Evolutionary conservation across 2,113 vertebrate genomes (phyloP), one percentile per base, ranked within the genome.

Genomic region (Todiramphus saurophagus): DNA sequence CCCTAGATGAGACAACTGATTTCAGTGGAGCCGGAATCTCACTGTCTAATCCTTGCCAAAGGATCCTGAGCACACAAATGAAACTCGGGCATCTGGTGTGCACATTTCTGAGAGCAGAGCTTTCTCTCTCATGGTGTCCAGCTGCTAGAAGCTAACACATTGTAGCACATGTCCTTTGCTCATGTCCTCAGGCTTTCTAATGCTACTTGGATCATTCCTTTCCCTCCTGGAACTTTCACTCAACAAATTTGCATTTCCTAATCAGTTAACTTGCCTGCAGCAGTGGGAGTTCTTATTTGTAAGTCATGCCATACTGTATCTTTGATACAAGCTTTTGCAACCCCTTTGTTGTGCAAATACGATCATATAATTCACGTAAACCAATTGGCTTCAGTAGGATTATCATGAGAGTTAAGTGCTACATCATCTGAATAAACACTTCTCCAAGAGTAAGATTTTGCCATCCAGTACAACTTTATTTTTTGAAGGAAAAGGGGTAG

Each of bases 331-430:
- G 79, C 69, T 56, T 90, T 70, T 62, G 44, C 63, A 70, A 21
- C 13, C 43, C 44, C 17, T 94, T 89, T 89, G 48, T 94, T 94
- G 84, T 91, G 94, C 88, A 94, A 82, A 93, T 91, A 13, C 2
- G 0, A 39, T 44, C 5, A 5, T 30, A 10, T 27, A 68, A 87
- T 48, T 70, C 64, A 4, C 91, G 46, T 39, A 87, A 93, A 70
- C 35, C 77, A 11, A 72, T 84, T 91, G 81, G 92, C 62, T 90
- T 85, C 87, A 17, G 48, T 14, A 8, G 81, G 58, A 82, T 96
- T 87, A 93, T 74, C 48, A 1, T 19, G 55, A 70, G 84, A 62
- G 24, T 44, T 72, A 50, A 74, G 27, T 46, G 81, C 77, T 64
- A 2, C 1, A 1, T 58, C 55, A 11, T 2, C 8, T 2, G 69